Conservation (phyloP, 2,797 vertebrate genomes). For the Paratrypauchen microcephalus region DNA sequence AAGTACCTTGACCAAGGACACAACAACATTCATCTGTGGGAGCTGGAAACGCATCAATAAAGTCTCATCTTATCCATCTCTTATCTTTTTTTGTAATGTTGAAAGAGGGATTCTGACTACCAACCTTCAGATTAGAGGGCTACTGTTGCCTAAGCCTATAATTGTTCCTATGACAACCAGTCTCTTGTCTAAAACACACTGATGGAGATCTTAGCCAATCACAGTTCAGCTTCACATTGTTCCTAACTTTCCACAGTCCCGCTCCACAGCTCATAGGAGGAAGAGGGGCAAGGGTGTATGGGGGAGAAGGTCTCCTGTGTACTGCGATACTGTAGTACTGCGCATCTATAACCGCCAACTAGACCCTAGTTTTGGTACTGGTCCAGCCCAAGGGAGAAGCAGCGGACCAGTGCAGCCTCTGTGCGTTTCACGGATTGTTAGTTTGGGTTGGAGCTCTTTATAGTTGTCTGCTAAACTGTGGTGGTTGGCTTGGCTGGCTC, state of each 20-base stretch:
- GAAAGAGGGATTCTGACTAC: too few relatives aligned
- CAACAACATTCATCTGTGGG: too few relatives aligned
- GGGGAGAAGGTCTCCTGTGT: slow-evolving; percentile 61
- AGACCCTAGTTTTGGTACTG: slow-evolving; percentile 41
- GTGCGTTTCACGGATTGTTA: slow-evolving; percentile 75
- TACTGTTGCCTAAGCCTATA: too few relatives aligned
- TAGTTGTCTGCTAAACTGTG: slow-evolving; percentile 56
- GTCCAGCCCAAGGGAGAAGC: slow-evolving; percentile 56
- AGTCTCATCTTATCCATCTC: too few relatives aligned
- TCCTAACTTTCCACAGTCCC: slow-evolving; percentile 54
- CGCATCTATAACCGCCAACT: slow-evolving; percentile 10
- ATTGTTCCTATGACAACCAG: slow-evolving; percentile 26
- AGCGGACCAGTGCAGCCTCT: slow-evolving; percentile 54
- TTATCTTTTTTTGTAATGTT: too few relatives aligned
- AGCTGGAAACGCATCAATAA: too few relatives aligned
- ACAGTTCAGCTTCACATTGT: slow-evolving; percentile 42
- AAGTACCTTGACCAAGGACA: too few relatives aligned
- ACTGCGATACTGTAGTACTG: slow-evolving; percentile 27
- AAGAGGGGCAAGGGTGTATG: slow-evolving; percentile 21
- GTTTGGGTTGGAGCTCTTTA: slow-evolving; percentile 51
- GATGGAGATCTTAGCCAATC: slow-evolving; percentile 45
- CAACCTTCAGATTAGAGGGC: too few relatives aligned
- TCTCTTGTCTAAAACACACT: slow-evolving; percentile 21
- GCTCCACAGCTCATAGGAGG: slow-evolving; percentile 44
- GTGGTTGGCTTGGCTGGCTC: slow-evolving; percentile 26